A percentile compares a stretch with the other conserved stretches of the same genome.
Conservation (phyloP, 2,113 vertebrate genomes). For the Rhinolophus ferrumequinum region DNA sequence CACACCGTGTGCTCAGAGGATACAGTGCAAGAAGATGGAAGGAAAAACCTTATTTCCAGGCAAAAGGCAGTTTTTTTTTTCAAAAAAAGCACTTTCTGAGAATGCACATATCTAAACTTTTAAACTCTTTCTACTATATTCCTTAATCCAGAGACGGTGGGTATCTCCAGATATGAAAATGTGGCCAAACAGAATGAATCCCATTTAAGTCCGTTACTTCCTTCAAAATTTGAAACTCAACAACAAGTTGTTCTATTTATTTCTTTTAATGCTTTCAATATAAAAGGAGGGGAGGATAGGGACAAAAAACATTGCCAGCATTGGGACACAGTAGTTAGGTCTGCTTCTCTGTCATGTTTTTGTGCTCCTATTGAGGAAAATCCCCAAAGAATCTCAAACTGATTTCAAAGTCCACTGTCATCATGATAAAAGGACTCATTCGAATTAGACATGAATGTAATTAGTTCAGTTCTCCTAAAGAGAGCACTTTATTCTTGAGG, state of each 20-base stretch:
- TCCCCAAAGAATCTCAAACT: neutral
- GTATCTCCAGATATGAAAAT: neutral
- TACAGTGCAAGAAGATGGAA: neutral
- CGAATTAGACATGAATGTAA: conserved; percentile 71
- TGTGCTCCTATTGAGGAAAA: neutral
- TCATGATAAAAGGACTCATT: conserved; percentile 36
- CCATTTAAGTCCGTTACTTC: neutral
- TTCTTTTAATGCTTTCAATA: neutral
- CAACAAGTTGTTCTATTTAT: neutral
- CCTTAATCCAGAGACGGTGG: neutral
- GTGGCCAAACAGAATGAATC: neutral
- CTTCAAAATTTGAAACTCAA: neutral
- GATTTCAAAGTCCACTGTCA: conserved; percentile 22
- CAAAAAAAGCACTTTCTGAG: neutral
- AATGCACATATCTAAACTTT: neutral
- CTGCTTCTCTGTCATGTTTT: neutral
- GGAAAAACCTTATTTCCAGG: neutral
- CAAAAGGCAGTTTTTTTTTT: too few species aligned
- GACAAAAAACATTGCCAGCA: neutral
- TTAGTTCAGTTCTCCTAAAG: conserved; percentile 66
- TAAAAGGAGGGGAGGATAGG: neutral
- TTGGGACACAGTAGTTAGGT: neutral
- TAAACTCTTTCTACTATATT: neutral
- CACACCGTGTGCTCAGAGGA: neutral
- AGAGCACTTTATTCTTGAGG: neutral